Conservation (phyloP, 2,888 invertebrate genomes). For the Orthonevra nobilis region DNA sequence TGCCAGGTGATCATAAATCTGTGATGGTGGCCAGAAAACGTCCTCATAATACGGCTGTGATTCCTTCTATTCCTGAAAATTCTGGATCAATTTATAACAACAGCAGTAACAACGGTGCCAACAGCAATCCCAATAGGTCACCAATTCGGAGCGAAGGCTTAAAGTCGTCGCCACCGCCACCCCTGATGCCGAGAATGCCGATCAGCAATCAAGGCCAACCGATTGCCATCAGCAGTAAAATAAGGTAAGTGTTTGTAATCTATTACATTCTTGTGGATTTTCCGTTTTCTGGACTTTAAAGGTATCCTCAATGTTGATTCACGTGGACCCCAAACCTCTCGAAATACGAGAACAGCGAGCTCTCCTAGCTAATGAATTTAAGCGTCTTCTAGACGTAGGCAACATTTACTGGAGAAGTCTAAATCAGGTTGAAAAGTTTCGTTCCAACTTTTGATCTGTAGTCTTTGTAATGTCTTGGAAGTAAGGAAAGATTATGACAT, state of each 20-base stretch:
- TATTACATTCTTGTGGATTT: not conserved
- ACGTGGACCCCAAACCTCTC: too few relatives aligned
- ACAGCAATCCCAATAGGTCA: conserved; percentile 23
- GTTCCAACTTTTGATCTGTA: too few relatives aligned
- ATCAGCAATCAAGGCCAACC: conserved; percentile 52
- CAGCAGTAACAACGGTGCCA: not conserved
- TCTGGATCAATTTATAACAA: conserved; percentile 41
- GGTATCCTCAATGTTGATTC: too few relatives aligned
- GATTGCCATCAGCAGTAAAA: conserved; percentile 74
- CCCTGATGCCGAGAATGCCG: conserved; percentile 78
- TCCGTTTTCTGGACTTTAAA: too few relatives aligned
- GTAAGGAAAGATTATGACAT: too few relatives aligned
- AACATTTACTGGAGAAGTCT: too few relatives aligned
- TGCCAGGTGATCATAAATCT: conserved; percentile 55
- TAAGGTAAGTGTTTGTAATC: conserved; percentile 77
- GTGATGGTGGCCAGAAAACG: conserved; percentile 76
- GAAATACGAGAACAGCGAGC: too few relatives aligned
- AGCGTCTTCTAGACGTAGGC: too few relatives aligned
- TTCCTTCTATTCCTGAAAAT: conserved; percentile 77
- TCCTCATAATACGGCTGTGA: conserved; percentile 76
- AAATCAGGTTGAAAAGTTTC: too few relatives aligned
- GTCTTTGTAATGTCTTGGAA: too few relatives aligned
- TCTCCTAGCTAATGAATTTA: too few relatives aligned
- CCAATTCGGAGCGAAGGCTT: conserved; percentile 40
- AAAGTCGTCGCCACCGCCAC: conserved; percentile 76